Evolutionary conservation across 2,888 invertebrate genomes (phyloP).

Genomic region (Clanis bilineata): DNA sequence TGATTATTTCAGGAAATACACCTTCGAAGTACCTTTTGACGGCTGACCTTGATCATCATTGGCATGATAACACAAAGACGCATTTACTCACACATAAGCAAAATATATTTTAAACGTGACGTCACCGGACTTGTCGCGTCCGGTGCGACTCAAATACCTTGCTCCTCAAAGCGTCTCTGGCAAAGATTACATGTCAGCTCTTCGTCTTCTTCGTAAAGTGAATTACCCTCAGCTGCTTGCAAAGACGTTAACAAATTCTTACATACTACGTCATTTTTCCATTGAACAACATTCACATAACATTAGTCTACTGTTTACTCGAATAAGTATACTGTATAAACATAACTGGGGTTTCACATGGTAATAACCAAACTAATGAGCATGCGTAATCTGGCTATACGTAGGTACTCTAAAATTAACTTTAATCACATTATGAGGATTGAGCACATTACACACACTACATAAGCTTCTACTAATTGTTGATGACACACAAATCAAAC

Average conservation of each 20-base stretch:
- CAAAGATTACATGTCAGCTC: constrained; percentile 88
- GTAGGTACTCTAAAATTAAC: constrained; percentile 26
- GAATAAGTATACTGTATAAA: constrained; percentile 15
- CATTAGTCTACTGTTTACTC: constrained; percentile 15
- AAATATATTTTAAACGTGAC: constrained; percentile 67
- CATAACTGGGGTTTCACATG: constrained; percentile 27
- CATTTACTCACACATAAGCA: constrained; percentile 82
- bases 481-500: constrained; percentile 49
- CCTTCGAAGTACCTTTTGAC: constrained; percentile 46
- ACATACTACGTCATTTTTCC: constrained; percentile 51
- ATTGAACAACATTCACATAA: constrained; percentile 16
- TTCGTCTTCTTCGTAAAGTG: constrained; percentile 85
- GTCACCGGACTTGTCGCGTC: constrained; percentile 67
- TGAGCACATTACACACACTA: constrained; percentile 45
- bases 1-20: constrained; percentile 39
- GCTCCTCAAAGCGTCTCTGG: constrained; percentile 89
- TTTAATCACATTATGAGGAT: constrained; percentile 30
- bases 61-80: constrained; percentile 74
- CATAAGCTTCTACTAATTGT: constrained; percentile 47
- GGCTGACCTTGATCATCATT: constrained; percentile 48
- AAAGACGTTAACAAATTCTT: constrained; percentile 82
- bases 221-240: constrained; percentile 85
- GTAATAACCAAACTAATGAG: constrained; percentile 37
- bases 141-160: constrained; percentile 84
- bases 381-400: constrained; percentile 35